These are phyloP conservation scores for Sandelia bainsii DNA, from an alignment of 2,797 vertebrate genomes.

Conservation along the genomic window DNA sequence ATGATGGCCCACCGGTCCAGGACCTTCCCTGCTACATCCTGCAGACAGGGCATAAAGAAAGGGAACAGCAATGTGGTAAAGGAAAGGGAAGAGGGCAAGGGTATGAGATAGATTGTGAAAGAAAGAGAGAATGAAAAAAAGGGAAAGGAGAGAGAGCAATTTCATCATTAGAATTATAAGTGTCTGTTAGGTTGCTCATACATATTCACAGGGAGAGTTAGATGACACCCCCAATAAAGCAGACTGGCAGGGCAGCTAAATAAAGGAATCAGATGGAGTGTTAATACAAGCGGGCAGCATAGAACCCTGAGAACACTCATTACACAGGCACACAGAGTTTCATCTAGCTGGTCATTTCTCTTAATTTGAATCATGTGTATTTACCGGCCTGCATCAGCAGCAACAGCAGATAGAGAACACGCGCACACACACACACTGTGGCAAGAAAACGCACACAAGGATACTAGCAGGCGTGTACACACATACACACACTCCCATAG, in stretches of 20 bases:
- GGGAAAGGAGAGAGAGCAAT: conserved; percentile 38
- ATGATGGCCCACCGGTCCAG: conserved; percentile 98
- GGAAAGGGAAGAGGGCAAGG: conserved; percentile 11
- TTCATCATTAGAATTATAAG: conserved; percentile 69
- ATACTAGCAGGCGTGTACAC: conserved; percentile 3
- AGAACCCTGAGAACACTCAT: conserved; percentile 72
- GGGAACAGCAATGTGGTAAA: neutral
- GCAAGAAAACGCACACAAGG: conserved; percentile 1
- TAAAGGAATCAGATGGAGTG: conserved; percentile 70
- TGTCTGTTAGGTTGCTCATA: conserved; percentile 66
- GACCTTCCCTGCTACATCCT: conserved; percentile 97
- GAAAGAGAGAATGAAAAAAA: conserved; percentile 17
- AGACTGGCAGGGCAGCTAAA: conserved; percentile 71
- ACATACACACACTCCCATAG: conserved; percentile 1
- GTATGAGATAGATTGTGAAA: conserved; percentile 20
- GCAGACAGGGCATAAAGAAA: conserved; percentile 25
- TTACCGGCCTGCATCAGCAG: conserved; percentile 77
- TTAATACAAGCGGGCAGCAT: conserved; percentile 65
- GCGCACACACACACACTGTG: conserved; percentile 7
- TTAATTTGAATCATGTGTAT: conserved; percentile 87
- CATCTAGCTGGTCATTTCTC: conserved; percentile 81
- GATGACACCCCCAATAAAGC: conserved; percentile 64
- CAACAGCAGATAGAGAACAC: conserved; percentile 29
- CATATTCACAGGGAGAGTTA: conserved; percentile 62
- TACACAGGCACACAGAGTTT: conserved; percentile 68